A percentile compares a stretch with the other conserved stretches of the same genome.
Evolutionary conservation across 2,888 invertebrate species (phyloP).

Genomic region (Drosophila longiperda): DNA sequence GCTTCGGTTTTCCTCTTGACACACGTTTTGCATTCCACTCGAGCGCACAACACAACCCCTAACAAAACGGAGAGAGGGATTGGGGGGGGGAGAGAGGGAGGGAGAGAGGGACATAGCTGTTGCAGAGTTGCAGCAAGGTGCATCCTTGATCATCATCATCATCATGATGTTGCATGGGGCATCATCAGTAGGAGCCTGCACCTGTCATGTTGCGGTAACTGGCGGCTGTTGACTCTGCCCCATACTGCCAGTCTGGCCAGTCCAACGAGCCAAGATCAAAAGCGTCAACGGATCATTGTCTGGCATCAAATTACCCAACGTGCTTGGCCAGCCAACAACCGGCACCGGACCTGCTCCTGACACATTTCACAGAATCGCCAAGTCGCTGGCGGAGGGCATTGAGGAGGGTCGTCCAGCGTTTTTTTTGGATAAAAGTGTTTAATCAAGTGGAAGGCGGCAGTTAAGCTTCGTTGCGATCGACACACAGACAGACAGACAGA

Average conservation of each 20-base stretch:
- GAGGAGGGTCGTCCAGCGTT: constrained; percentile 31
- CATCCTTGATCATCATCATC: constrained; percentile 70
- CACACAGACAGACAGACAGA: constrained; percentile 4
- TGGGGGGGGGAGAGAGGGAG: background rate
- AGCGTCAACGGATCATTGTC: constrained; percentile 80
- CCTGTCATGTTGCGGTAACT: constrained; percentile 75
- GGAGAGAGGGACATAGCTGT: constrained; percentile 19
- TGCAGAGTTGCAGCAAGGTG: constrained; percentile 71
- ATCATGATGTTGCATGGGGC: constrained; percentile 12
- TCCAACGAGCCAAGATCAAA: constrained; percentile 59
- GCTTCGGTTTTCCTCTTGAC: constrained; percentile 40
- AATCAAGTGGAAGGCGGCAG: constrained; percentile 83
- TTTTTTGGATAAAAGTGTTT: constrained; percentile 78
- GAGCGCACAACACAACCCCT: constrained; percentile 64
- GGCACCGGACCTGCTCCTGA: constrained; percentile 30
- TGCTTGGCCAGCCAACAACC: constrained; percentile 8
- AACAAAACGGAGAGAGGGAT: background rate
- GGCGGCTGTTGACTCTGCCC: constrained; percentile 43
- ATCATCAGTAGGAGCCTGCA: constrained; percentile 47
- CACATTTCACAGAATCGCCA: constrained; percentile 67
- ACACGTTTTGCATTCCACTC: constrained; percentile 72
- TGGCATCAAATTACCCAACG: constrained; percentile 76
- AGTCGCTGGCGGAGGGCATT: constrained; percentile 3
- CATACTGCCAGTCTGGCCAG: constrained; percentile 36
- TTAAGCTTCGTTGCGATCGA: constrained; percentile 51